These are phyloP conservation scores for Urosaurus nigricauda DNA, from an alignment of 2,797 vertebrate genomes.

Conservation along the genomic window DNA sequence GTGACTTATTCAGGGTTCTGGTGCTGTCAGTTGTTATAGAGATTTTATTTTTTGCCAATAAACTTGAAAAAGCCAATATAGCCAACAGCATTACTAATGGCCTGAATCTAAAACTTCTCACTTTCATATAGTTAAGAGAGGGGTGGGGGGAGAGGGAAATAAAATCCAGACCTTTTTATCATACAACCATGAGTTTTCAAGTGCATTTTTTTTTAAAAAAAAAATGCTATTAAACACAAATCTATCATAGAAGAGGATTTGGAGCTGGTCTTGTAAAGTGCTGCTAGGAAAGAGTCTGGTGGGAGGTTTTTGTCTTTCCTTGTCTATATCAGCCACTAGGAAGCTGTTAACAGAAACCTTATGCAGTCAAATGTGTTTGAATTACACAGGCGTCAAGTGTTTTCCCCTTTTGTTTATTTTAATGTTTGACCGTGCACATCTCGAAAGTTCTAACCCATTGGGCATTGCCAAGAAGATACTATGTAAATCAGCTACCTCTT, in stretches of 20 bases:
- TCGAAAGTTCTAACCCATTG: constrained; percentile 61
- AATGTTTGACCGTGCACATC: constrained; percentile 58
- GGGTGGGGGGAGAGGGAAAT: not conserved
- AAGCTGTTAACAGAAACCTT: constrained; percentile 55
- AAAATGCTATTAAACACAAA: constrained; percentile 59
- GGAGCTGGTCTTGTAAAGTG: not conserved
- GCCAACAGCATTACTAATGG: constrained; percentile 68
- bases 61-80: constrained; percentile 61
- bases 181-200: constrained; percentile 64
- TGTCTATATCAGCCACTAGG: constrained; percentile 58
- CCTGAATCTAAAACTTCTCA: constrained; percentile 69
- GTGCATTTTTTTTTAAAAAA: constrained; percentile 59
- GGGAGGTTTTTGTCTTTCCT: constrained; percentile 49
- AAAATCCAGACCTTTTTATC: constrained; percentile 63
- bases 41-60: constrained; percentile 49
- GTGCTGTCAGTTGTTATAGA: constrained; percentile 56
- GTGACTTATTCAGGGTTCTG: constrained; percentile 60
- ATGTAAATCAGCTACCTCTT: constrained; percentile 55
- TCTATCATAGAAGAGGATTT: constrained; percentile 1
- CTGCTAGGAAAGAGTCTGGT: constrained; percentile 31
- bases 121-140: constrained; percentile 61
- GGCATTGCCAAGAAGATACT: constrained; percentile 52
- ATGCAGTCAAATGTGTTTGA: constrained; percentile 31
- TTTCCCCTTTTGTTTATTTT: constrained; percentile 60
- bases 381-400: constrained; percentile 51